Evolutionary conservation across 2,888 invertebrate species (phyloP), one percentile per base, ranked within the genome.

Genomic region (Magallana nippona): DNA sequence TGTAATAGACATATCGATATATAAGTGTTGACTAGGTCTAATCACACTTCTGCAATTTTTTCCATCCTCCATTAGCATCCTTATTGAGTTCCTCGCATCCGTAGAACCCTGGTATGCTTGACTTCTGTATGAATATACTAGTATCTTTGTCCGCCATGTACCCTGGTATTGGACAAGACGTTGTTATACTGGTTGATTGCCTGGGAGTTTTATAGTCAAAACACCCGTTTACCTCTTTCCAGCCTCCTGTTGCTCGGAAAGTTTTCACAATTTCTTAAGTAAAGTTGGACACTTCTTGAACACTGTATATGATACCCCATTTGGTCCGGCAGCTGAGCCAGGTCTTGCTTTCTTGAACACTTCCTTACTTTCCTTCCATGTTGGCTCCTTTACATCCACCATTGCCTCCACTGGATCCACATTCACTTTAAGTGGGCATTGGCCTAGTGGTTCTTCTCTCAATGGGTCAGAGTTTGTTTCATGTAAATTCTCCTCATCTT

Each of bases 281-380:
- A 85, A 13, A 17, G 56, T 81, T 5, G 85, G 86, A 77, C 86
- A 86, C 78, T 80, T 80, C 77, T 86, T 87, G 44, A 84, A 87
- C 1, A 86, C 85, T 58, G 82, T 86, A 80, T 85, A 87, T 55
- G 84, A 83, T 13, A 27, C 84, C 83, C 55, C 84, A 83, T 79
- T 82, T 86, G 78, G 86, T 86, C 19, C 85, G 81, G 57, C 81
- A 85, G 13, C 83, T 83, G 19, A 83, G 86, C 13, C 81, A 57
- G 57, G 82, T 58, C 57, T 84, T 80, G 13, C 82, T 81, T 10
- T 82, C 82, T 22, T 81, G 71, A 2, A 82, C 58, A 15, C 79
- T 80, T 8, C 19, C 22, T 58, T 10, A 82, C 11, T 79, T 83
- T 57, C 85, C 86, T 44, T 56, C 44, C 84, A 71, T n/a, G 77